Conservation (phyloP, 2,113 vertebrate species). For the Solea solea region DNA sequence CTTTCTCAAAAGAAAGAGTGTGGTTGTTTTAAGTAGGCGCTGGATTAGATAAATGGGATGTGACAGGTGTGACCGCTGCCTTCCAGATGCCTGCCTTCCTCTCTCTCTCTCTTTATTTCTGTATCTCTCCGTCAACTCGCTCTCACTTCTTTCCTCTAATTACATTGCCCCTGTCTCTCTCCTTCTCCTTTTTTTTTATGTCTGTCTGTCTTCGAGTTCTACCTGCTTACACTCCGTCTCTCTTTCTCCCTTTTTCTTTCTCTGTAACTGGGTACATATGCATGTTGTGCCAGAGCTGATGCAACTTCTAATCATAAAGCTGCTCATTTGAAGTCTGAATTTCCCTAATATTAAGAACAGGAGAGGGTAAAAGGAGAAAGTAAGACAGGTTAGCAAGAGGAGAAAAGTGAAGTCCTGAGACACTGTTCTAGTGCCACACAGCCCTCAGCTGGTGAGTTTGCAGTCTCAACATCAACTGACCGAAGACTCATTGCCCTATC, state of each 20-base stretch:
- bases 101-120: conserved; percentile 42
- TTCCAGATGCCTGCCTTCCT: conserved; percentile 81
- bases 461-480: neutral
- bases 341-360: conserved; percentile 58
- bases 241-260: conserved; percentile 17
- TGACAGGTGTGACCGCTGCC: conserved; percentile 86
- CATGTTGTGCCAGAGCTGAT: conserved; percentile 47
- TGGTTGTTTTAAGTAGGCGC: conserved; percentile 82
- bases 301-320: conserved; percentile 65
- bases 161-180: conserved; percentile 43
- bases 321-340: conserved; percentile 61
- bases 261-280: conserved; percentile 44
- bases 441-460: neutral
- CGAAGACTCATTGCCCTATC: conserved; percentile 12
- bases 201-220: conserved; percentile 46
- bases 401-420: conserved; percentile 40
- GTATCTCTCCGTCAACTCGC: conserved; percentile 4
- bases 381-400: conserved; percentile 37
- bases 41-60: conserved; percentile 87
- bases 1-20: conserved; percentile 76
- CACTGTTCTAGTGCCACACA: neutral
- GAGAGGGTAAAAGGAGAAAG: conserved; percentile 10
- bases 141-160: conserved; percentile 63
- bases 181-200: conserved; percentile 2
- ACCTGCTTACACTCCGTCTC: conserved; percentile 37